Evolutionary conservation across 2,888 invertebrate genomes (phyloP), one percentile per base, ranked within the genome.

Genomic region (Heteropelma amictum): DNA sequence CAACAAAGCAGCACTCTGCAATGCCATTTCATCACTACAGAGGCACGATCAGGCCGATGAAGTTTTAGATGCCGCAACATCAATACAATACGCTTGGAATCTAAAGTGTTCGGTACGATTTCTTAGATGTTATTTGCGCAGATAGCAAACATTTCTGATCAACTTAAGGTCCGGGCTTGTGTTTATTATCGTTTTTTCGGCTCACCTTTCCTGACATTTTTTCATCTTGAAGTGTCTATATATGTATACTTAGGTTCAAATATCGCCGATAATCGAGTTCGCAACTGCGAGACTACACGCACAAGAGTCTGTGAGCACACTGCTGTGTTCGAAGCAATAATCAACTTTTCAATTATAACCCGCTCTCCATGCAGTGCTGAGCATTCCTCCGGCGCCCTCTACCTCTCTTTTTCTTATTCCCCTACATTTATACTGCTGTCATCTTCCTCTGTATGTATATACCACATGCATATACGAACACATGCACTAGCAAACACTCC

Each of bases 301-400:
- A 64, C 72, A 69, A 78, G 80, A 86, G 83, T 84, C 83, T 87
- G 80, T 84, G 86, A 86, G 72, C 86, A 84, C 85, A n/a, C n/a
- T n/a, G n/a, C n/a, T 85, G 86, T 87, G 86, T 87, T 81, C 83
- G 68, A 78, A 80, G 78, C 81, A 85, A 86, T 84, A 85, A 85
- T 86, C 84, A 81, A 83, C 86, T 82, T 84, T 84, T 80, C 80
- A 84, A 86, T 84, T 84, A 80, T 81, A 83, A 84, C 83, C 82
- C 80, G 79, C 78, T 81, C 77, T 80, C 80, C 77, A 77, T 83
- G 80, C 75, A 79, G 77, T 76, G 69, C 71, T 68, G 54, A 77
- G 60, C 67, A 42, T 68, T 67, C 45, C 69, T 53, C 38, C 21
- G 17, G 1, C 49, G 53, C 38, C 23, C 60, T 53, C 53, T 64